Evolutionary conservation across 2,888 invertebrate species (phyloP).

Genomic region (Cataglyphis livida): DNA sequence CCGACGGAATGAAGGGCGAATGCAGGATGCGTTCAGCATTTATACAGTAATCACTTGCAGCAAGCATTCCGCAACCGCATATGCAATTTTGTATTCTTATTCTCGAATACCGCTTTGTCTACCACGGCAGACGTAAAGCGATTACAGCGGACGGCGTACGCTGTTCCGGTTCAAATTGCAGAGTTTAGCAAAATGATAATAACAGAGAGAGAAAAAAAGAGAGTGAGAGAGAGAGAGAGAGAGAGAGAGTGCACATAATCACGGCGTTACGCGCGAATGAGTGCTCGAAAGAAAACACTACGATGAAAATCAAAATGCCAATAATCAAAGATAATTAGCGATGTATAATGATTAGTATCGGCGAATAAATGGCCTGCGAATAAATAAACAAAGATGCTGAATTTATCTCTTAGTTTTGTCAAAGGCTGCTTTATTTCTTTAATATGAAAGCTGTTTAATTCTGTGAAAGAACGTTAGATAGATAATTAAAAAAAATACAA

Average conservation of each 20-base stretch:
- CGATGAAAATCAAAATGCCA: constrained; percentile 35
- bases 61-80: not conserved
- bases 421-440: not conserved
- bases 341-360: constrained; percentile 11
- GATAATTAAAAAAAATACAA: not conserved
- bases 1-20: constrained; percentile 8
- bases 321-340: constrained; percentile 39
- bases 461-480: not conserved
- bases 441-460: not conserved
- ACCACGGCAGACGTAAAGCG: constrained; percentile 24
- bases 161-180: constrained; percentile 41
- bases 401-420: not conserved
- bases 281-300: constrained; percentile 9
- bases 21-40: not conserved
- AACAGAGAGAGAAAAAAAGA: not conserved
- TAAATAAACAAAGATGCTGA: constrained; percentile 27
- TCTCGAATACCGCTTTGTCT: constrained; percentile 37
- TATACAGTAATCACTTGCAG: constrained; percentile 18
- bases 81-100: constrained; percentile 36
- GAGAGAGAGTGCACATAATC: constrained; percentile 31
- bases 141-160: constrained; percentile 27
- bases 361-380: not conserved
- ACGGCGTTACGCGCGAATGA: constrained; percentile 50
- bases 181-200: constrained; percentile 50
- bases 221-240: no score